phyloP scores from a whole-genome alignment of 1,140 invertebrate genomes.

The Drosophila nebulosa region DNA sequence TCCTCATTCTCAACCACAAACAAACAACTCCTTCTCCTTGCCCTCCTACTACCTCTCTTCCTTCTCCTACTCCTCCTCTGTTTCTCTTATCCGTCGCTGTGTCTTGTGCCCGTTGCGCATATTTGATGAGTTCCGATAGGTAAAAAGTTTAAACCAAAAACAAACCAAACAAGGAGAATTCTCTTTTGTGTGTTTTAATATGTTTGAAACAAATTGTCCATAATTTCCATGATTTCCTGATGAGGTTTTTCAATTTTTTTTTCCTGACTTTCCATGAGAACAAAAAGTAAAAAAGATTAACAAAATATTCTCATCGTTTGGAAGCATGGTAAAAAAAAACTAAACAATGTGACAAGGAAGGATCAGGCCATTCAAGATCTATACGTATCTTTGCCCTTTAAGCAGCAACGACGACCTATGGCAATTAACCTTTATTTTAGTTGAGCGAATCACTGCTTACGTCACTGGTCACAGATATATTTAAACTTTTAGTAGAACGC shows the following conservation, averaged over 20 bases:
- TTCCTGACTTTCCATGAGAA: slow-evolving; percentile 18
- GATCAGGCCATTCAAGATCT: no score
- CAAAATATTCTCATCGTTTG: background rate
- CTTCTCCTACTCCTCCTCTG: slow-evolving; percentile 8
- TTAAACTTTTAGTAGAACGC: no score
- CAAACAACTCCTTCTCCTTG: slow-evolving; percentile 1
- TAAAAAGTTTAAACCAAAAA: slow-evolving; percentile 11
- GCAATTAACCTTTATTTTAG: no score
- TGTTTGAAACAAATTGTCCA: slow-evolving; percentile 33
- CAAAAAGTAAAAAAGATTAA: background rate
- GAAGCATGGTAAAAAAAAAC: background rate
- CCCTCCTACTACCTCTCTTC: slow-evolving; percentile 11
- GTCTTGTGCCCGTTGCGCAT: slow-evolving; percentile 55
- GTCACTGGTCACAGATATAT: no score
- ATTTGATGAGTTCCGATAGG: slow-evolving; percentile 73
- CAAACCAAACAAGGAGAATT: slow-evolving; percentile 19
- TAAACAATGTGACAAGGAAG: no score
- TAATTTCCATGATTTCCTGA: slow-evolving; percentile 21
- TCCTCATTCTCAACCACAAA: slow-evolving; percentile 7
- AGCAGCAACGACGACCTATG: no score
- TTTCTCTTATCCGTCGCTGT: slow-evolving; percentile 9
- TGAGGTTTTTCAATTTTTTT: slow-evolving; percentile 11
- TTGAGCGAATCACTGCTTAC: no score
- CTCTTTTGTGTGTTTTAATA: background rate
- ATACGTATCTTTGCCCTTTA: no score